These are phyloP conservation scores for Pseudomyrmex flavicornis DNA, from an alignment of 1,140 invertebrate species.

Conservation along the genomic window DNA sequence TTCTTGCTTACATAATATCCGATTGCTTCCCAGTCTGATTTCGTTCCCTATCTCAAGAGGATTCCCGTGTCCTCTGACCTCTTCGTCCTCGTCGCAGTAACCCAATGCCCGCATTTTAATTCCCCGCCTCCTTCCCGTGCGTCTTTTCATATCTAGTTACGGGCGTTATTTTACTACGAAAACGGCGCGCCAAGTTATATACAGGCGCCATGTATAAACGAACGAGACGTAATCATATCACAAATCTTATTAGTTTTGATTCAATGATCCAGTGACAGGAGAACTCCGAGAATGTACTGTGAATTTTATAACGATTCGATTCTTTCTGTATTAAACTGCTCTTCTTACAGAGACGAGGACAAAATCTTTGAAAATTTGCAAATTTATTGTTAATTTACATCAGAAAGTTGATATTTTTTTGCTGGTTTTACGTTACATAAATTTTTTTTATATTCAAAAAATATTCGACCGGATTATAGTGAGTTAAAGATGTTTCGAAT, in stretches of 20 bases:
- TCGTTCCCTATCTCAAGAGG: slow-evolving; percentile 50
- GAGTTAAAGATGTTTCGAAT: background rate
- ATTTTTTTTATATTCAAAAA: too few species aligned
- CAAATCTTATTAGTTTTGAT: slow-evolving; percentile 10
- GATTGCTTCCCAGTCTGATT: slow-evolving; percentile 73
- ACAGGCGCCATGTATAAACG: background rate
- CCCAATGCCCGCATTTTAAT: slow-evolving; percentile 63
- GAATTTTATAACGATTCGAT: too few species aligned
- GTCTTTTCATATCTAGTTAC: slow-evolving; percentile 59
- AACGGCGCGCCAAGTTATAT: background rate
- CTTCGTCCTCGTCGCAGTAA: slow-evolving; percentile 60
- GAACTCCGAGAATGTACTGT: too few species aligned
- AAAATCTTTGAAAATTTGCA: too few species aligned
- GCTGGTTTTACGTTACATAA: too few species aligned
- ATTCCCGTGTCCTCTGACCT: slow-evolving; percentile 67
- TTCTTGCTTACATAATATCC: slow-evolving; percentile 79
- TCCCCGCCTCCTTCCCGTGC: slow-evolving; percentile 33
- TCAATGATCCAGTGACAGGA: background rate
- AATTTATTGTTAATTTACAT: too few species aligned
- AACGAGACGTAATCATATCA: background rate
- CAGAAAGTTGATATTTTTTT: too few species aligned
- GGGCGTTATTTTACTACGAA: slow-evolving; percentile 27
- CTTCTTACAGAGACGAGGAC: too few species aligned
- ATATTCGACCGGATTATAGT: too few species aligned
- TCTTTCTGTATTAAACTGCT: too few species aligned